Base-by-base conservation (phyloP, 2,113 vertebrate genomes). In the Polyodon spathula region DNA sequence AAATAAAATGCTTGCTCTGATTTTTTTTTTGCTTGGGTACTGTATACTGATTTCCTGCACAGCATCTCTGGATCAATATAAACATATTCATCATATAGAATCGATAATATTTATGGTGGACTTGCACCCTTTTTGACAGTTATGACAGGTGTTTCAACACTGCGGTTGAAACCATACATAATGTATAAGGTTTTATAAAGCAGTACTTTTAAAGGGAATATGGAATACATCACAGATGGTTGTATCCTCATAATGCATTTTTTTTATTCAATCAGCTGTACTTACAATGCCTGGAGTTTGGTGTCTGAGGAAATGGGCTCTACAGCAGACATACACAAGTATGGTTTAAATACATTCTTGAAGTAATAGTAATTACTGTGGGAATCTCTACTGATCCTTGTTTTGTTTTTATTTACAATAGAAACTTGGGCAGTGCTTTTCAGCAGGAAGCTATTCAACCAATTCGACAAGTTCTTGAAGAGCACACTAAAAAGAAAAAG, bases 281-380 rank as follows among this genome's bases (percentile, higher is more conserved):
- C 88, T 67, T 86, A 84, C 74, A 81, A 71, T 6, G 83, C 79
- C 40, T 94, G 86, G 83, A 77, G 83, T 66, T 88, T 90, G 68
- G 77, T 88, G 69, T 93, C 86, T 1, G 84, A 92, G 63, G 88
- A 89, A 78, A 82, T 89, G 88, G 90, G 80, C 68, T 88, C 88
- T 4, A 74, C 86, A 41, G 90, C 91, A 6, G 88, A 94, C 53
- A 84, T 90, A 46, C 89, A 90, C 78, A 88, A 82, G 87, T 89
- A 84, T 76, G 74, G 74, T 48, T 0, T 8, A 53, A n/a, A n/a
- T 42, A 58, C 53, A 17, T 53, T 63, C 41, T 59, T 75, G 60
- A 64, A 58, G 7, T 61, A 54, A 56, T 70, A 65, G 16, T 27
- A 27, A 27, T 27, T 27, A 27, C 27, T 27, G 27, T 15, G 43